phyloP scores from a whole-genome alignment of 2,113 vertebrate genomes.

The Rostratula benghalensis region DNA sequence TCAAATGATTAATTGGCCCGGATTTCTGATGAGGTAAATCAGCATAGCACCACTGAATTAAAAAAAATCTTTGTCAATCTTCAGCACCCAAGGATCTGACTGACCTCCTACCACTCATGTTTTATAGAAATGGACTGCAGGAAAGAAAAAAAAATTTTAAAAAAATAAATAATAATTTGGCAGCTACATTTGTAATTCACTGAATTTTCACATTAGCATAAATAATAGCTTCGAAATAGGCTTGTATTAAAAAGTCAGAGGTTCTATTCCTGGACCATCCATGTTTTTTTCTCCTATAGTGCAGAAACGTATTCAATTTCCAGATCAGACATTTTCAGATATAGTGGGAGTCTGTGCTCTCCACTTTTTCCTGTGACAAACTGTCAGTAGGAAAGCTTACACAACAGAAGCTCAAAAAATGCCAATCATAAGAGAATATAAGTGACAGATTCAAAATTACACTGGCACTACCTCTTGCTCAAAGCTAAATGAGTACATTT shows the following conservation, averaged over 20 bases:
- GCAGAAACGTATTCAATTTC: not conserved
- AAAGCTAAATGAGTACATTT: conserved; percentile 31
- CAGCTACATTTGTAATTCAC: not conserved
- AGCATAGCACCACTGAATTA: not conserved
- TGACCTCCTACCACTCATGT: not conserved
- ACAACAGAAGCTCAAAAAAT: conserved; percentile 16
- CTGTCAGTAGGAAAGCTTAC: conserved; percentile 6
- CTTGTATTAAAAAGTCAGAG: not conserved
- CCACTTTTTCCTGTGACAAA: conserved; percentile 7
- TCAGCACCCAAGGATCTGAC: not conserved
- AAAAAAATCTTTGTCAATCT: not conserved
- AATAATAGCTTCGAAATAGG: not conserved
- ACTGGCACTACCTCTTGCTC: not conserved
- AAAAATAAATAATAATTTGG: not conserved
- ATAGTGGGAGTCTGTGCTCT: not conserved
- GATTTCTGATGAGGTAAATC: not conserved
- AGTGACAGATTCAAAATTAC: conserved; percentile 61
- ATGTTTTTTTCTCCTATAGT: not conserved
- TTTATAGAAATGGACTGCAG: not conserved
- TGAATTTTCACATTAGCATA: not conserved
- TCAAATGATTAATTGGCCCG: not conserved
- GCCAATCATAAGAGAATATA: conserved; percentile 22
- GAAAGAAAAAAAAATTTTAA: not conserved
- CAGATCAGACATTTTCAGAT: not conserved
- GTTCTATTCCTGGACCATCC: not conserved